These are phyloP conservation scores for Indicator indicator DNA, from an alignment of 2,113 vertebrate species.

Conservation along the genomic window DNA sequence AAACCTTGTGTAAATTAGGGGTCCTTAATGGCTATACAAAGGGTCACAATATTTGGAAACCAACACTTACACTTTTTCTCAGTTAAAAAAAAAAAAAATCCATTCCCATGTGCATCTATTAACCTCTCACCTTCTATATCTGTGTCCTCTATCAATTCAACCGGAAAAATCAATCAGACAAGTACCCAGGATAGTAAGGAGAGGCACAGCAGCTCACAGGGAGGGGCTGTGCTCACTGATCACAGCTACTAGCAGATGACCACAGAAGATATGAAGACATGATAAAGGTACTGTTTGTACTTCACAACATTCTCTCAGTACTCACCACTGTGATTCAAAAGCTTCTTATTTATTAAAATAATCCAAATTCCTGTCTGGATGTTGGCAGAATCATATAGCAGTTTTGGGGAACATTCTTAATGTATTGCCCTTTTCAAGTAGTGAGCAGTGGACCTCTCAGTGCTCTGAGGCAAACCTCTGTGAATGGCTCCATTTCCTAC, in stretches of 20 bases:
- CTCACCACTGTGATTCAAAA: not conserved
- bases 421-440: rapidly evolving
- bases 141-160: not conserved
- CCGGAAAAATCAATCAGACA: not conserved
- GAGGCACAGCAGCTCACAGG: not conserved
- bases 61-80: not conserved
- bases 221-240: not conserved
- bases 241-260: not conserved
- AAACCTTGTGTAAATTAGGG: not conserved
- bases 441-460: rapidly evolving
- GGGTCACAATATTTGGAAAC: not conserved
- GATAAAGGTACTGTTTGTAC: not conserved
- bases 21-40: not conserved
- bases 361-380: not conserved
- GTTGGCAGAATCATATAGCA: not conserved
- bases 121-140: not conserved
- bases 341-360: not conserved
- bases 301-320: not conserved
- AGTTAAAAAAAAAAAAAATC: not conserved
- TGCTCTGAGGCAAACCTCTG: not conserved
- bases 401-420: not conserved
- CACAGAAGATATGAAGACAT: not conserved
- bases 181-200: not conserved
- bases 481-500: not conserved
- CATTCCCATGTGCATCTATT: not conserved